Evolutionary conservation across 1,140 invertebrate species (phyloP).

Genomic region (Diorhabda carinulata): DNA sequence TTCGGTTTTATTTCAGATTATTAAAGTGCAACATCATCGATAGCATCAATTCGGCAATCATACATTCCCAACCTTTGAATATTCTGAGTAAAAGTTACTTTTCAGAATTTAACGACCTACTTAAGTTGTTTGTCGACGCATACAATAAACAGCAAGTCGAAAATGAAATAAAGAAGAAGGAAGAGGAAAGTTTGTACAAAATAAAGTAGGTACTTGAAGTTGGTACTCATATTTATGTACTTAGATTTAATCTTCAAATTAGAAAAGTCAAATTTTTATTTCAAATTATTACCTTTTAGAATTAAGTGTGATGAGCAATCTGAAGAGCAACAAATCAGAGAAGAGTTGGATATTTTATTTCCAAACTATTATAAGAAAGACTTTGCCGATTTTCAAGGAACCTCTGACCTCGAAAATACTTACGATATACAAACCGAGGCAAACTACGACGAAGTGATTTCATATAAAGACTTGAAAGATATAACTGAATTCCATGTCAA

Average conservation of each 20-base stretch:
- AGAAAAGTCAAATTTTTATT: neutral
- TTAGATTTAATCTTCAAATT: neutral
- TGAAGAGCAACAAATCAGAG: constrained; percentile 69
- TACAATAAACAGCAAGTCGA: constrained; percentile 76
- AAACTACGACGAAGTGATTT: constrained; percentile 47
- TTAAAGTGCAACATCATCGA: constrained; percentile 65
- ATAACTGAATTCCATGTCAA: constrained; percentile 59
- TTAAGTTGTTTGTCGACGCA: constrained; percentile 59
- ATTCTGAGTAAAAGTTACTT: constrained; percentile 48
- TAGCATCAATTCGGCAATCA: constrained; percentile 55
- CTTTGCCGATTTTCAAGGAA: constrained; percentile 57
- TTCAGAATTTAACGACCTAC: constrained; percentile 53
- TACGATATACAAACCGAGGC: constrained; percentile 32
- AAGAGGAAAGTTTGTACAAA: constrained; percentile 78
- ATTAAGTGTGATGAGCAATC: constrained; percentile 59
- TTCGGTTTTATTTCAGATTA: constrained; percentile 49
- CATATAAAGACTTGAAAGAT: constrained; percentile 55
- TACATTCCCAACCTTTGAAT: constrained; percentile 46
- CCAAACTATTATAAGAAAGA: constrained; percentile 69
- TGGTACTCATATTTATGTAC: neutral
- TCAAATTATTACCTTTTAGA: constrained; percentile 39
- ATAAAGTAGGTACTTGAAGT: constrained; percentile 56
- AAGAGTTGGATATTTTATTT: constrained; percentile 72
- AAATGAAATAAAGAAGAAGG: constrained; percentile 61
- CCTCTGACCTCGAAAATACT: constrained; percentile 30